These are phyloP conservation scores for Brachynemurus nebulosus DNA, from an alignment of 2,888 invertebrate genomes.

Conservation along the genomic window DNA sequence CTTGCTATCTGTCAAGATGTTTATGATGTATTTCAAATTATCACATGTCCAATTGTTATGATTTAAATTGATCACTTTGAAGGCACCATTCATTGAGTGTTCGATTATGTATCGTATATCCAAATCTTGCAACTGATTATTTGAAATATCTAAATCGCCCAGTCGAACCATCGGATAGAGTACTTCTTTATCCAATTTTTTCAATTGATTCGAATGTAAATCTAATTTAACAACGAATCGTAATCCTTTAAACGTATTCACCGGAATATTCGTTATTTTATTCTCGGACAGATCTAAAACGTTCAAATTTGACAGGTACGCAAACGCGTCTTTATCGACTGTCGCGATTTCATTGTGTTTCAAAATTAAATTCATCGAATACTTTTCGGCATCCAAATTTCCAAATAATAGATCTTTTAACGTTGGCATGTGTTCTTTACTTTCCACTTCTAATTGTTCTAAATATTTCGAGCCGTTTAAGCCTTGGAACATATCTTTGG, in stretches of 20 bases:
- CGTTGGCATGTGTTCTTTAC: background rate
- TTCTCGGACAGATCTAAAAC: background rate
- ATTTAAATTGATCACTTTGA: slow-evolving; percentile 1
- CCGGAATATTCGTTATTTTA: background rate
- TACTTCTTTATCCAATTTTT: background rate
- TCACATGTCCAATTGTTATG: background rate
- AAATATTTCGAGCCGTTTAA: background rate
- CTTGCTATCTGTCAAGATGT: background rate
- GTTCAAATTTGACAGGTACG: background rate
- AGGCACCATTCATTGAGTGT: background rate
- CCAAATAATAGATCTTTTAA: background rate
- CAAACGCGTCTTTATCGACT: background rate
- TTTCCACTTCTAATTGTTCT: background rate
- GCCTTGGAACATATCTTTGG: background rate
- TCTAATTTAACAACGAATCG: background rate
- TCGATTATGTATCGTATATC: background rate
- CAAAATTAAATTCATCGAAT: background rate
- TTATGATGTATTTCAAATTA: background rate
- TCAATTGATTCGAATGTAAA: background rate
- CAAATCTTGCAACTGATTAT: background rate
- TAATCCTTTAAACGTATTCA: background rate
- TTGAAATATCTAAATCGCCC: background rate
- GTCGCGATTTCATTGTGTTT: background rate
- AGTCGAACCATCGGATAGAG: background rate
- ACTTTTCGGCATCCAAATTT: background rate